phyloP scores from a whole-genome alignment of 2,113 vertebrate species.

The Calyptommatus sinebrachiatus region DNA sequence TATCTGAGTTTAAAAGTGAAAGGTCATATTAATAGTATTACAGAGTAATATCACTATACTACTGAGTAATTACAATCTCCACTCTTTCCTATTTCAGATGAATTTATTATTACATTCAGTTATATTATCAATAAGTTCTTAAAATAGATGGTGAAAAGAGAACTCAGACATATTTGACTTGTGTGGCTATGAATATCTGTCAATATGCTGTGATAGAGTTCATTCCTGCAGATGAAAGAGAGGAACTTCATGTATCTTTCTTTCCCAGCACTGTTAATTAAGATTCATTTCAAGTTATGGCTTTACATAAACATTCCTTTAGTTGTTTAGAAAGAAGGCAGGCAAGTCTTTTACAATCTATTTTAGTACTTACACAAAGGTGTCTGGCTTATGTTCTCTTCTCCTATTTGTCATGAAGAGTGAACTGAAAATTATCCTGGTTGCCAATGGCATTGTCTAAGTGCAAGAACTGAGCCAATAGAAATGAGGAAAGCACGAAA shows the following conservation, averaged over 20 bases:
- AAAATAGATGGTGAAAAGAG: slow-evolving; percentile 60
- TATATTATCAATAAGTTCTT: slow-evolving; percentile 52
- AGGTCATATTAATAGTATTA: slow-evolving; percentile 49
- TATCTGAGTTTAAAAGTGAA: slow-evolving; percentile 48
- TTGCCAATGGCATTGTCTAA: slow-evolving; percentile 21
- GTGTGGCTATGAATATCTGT: slow-evolving; percentile 44
- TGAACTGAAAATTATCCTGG: slow-evolving; percentile 23
- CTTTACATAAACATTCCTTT: slow-evolving; percentile 37
- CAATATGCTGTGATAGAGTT: slow-evolving; percentile 52
- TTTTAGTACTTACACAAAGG: slow-evolving; percentile 21
- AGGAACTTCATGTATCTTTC: slow-evolving; percentile 54
- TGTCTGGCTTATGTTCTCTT: slow-evolving; percentile 34
- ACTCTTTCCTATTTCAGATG: slow-evolving; percentile 38
- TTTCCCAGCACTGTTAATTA: slow-evolving; percentile 52
- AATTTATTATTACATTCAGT: slow-evolving; percentile 57
- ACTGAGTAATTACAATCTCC: neutral
- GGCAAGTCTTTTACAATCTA: slow-evolving; percentile 1
- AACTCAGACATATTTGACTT: slow-evolving; percentile 46
- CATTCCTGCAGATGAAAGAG: slow-evolving; percentile 46
- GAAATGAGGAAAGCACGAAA: neutral
- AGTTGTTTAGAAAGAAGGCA: slow-evolving; percentile 33
- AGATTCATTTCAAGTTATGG: slow-evolving; percentile 51
- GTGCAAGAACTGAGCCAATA: neutral
- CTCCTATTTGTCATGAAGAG: slow-evolving; percentile 37
- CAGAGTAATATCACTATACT: neutral